Percentiles rank a stretch among this genome's conserved stretches.
Conservation (phyloP, 1,140 invertebrate genomes). For the Saccostrea glomerata region DNA sequence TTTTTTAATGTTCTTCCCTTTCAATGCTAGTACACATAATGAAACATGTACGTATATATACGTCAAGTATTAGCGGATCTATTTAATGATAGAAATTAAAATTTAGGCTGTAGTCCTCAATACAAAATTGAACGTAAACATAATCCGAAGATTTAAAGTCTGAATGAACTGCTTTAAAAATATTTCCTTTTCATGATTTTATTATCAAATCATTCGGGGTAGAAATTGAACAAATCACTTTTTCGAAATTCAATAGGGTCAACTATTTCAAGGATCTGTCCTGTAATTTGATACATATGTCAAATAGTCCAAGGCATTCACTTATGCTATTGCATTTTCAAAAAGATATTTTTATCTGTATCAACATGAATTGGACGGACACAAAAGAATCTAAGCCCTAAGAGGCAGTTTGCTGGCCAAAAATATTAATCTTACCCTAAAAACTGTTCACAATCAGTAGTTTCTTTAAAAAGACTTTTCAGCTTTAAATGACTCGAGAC, state of each 20-base stretch:
- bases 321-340: neutral
- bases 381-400: neutral
- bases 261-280: neutral
- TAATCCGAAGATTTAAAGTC: neutral
- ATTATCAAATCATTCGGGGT: neutral
- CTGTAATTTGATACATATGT: constrained; percentile 1
- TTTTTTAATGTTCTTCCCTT: neutral
- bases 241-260: neutral
- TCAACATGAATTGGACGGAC: neutral
- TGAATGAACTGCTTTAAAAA: constrained; percentile 12
- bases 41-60: too few species aligned
- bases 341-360: neutral
- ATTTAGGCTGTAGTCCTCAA: neutral
- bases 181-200: neutral
- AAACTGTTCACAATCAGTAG: neutral
- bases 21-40: neutral
- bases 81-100: neutral
- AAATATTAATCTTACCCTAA: neutral
- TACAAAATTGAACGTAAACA: neutral
- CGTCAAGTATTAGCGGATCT: neutral
- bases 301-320: neutral
- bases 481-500: neutral
- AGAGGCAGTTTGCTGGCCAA: neutral
- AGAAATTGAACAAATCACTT: neutral
- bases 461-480: neutral